Percentiles rank a stretch among this genome's conserved stretches.
These are phyloP conservation scores for Porites cylindrica DNA, from an alignment of 92 coral and sea anemone genomes.

Conservation along the genomic window DNA sequence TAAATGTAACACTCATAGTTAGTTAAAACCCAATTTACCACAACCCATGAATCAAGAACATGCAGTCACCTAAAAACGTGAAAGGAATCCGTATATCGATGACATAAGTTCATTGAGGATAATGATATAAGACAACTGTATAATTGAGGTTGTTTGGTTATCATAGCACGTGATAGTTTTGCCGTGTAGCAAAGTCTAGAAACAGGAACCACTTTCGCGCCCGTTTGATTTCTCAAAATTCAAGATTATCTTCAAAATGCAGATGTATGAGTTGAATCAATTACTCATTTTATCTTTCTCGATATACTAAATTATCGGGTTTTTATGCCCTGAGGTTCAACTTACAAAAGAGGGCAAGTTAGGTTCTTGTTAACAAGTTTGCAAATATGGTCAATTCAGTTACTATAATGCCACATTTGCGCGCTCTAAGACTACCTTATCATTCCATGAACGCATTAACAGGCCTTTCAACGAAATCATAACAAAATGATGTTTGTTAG, in stretches of 20 bases:
- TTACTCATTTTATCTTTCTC: slow-evolving; percentile 9
- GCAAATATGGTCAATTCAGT: slow-evolving; percentile 5
- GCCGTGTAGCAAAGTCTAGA: neutral
- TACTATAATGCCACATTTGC: neutral
- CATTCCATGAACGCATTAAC: neutral
- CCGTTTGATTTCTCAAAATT: neutral
- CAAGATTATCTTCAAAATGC: slow-evolving; percentile 29
- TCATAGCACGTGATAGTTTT: neutral
- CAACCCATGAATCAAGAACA: neutral
- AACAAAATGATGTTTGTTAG: neutral
- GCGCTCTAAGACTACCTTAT: neutral
- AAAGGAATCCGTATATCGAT: neutral
- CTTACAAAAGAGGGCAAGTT: neutral
- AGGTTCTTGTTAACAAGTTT: slow-evolving; percentile 31
- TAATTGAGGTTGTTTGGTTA: neutral
- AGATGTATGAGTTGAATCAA: slow-evolving; percentile 31
- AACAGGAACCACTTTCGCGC: neutral
- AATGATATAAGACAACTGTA: neutral
- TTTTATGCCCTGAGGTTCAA: slow-evolving; percentile 26
- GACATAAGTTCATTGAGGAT: neutral
- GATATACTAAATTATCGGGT: slow-evolving; percentile 4
- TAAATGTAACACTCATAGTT: too few relatives aligned
- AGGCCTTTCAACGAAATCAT: too few relatives aligned
- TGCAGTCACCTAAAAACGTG: neutral
- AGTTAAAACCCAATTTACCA: too few relatives aligned